Evolutionary conservation across 2,797 vertebrate genomes (phyloP).

Genomic region (Poeciliopsis turneri): DNA sequence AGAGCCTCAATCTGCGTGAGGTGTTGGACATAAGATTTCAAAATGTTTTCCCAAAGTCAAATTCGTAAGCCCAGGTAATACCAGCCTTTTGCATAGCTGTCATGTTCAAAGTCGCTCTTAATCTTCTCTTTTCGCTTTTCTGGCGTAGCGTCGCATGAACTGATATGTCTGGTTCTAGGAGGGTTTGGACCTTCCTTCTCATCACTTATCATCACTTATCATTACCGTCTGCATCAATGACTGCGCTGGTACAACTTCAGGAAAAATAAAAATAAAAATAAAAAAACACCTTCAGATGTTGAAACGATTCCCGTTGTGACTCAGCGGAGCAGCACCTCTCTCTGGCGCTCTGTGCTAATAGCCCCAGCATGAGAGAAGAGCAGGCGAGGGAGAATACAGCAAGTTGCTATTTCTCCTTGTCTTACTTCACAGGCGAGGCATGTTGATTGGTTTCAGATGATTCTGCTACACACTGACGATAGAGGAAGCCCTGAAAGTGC

Average conservation of each 20-base stretch:
- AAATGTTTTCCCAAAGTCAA: background rate
- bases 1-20: background rate
- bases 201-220: background rate
- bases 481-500: background rate
- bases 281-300: background rate
- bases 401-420: background rate
- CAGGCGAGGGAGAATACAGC: background rate
- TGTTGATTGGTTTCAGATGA: slow-evolving; percentile 1
- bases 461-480: background rate
- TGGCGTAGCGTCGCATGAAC: background rate
- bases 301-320: background rate
- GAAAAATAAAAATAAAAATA: too few species aligned
- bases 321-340: background rate
- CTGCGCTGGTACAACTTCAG: background rate
- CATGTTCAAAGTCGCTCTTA: background rate
- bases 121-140: slow-evolving; percentile 7
- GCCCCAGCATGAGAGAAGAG: background rate
- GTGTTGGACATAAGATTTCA: background rate
- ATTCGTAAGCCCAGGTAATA: background rate
- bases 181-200: background rate
- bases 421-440: background rate
- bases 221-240: background rate
- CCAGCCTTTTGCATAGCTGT: background rate
- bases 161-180: background rate
- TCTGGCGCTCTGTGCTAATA: background rate